Conservation (phyloP, 2,113 vertebrate species). For the Pungitius pungitius region DNA sequence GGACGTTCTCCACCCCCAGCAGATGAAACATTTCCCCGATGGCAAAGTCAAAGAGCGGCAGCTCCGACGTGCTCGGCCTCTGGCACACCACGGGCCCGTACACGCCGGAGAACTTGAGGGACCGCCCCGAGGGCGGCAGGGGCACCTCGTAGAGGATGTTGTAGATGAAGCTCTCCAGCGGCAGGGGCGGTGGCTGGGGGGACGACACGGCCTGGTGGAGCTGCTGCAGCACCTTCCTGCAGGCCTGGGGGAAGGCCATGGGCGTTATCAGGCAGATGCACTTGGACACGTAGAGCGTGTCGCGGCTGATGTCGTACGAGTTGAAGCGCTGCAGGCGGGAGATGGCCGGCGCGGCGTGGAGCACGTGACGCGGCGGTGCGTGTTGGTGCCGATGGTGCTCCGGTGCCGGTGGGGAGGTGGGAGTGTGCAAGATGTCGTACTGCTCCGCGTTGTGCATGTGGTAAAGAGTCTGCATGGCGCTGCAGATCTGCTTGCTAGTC, state of each 20-base stretch:
- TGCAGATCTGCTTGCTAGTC: conserved; percentile 99
- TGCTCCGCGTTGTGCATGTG: conserved; percentile 99
- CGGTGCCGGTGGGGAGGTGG: conserved; percentile 70
- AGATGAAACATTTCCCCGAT: conserved; percentile 92
- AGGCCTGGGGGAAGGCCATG: conserved; percentile 96
- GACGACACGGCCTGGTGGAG: conserved; percentile 94
- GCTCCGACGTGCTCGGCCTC: conserved; percentile 92
- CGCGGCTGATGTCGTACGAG: conserved; percentile 97
- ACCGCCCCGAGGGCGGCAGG: conserved; percentile 91
- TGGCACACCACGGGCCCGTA: conserved; percentile 95
- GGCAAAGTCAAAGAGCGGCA: conserved; percentile 95
- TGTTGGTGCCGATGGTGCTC: conserved; percentile 62
- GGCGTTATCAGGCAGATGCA: conserved; percentile 97
- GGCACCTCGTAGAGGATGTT: conserved; percentile 98
- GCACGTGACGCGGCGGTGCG: conserved; percentile 77
- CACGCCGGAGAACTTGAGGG: conserved; percentile 95
- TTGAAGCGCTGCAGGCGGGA: conserved; percentile 96
- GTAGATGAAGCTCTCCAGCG: conserved; percentile 98
- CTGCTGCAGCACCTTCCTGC: conserved; percentile 91
- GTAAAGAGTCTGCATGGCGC: conserved; percentile 98
- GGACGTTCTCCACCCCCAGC: conserved; percentile 94
- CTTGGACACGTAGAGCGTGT: conserved; percentile 97
- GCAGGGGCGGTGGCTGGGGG: conserved; percentile 92
- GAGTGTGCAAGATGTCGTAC: conserved; percentile 90
- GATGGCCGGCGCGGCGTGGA: conserved; percentile 85